Evolutionary conservation across 2,888 invertebrate genomes (phyloP), one percentile per base, ranked within the genome.

Genomic region (Trisateles emortualis): DNA sequence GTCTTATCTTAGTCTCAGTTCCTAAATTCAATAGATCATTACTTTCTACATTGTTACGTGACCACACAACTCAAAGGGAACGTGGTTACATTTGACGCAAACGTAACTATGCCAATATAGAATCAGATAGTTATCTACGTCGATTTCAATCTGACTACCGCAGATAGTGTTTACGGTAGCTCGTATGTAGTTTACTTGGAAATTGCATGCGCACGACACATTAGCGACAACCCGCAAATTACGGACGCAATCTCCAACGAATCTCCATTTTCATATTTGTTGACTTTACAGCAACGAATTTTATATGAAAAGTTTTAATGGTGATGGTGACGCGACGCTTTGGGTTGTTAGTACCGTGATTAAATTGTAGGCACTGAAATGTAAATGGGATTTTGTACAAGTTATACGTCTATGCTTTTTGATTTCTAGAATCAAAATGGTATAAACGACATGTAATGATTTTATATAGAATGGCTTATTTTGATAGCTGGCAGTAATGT

Each of bases 161-260:
- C 81, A 79, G 74, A 76, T 79, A 79, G 72, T 71, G 64, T 59
- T 68, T 59, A 72, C 61, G 64, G 57, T 16, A 17, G 36, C 48
- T 55, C 53, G 2, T 42, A 70, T 73, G 76, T 64, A 70, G 78
- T 78, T 79, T 76, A 77, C 75, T 65, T 70, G 76, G 79, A 81
- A 80, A 84, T 85, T 78, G 79, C 83, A 79, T 80, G 81, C 72
- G 72, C 77, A 68, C 70, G 66, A 75, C 75, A 72, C 74, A 79
- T 81, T 83, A 76, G 62, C 58, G 55, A 58, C 59, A 63, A 59
- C 64, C 74, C 72, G 68, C 77, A 74, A 79, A 80, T 81, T 79
- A 68, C 59, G 58, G 54, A 50, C 57, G 64, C 78, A 79, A 79
- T 79, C 74, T 78, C 69, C 60, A 58, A 58, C 59, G 52, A 66